Evolutionary conservation across 2,888 invertebrate species (phyloP), one percentile per base, ranked within the genome.

Genomic region (Eupithecia dodoneata): DNA sequence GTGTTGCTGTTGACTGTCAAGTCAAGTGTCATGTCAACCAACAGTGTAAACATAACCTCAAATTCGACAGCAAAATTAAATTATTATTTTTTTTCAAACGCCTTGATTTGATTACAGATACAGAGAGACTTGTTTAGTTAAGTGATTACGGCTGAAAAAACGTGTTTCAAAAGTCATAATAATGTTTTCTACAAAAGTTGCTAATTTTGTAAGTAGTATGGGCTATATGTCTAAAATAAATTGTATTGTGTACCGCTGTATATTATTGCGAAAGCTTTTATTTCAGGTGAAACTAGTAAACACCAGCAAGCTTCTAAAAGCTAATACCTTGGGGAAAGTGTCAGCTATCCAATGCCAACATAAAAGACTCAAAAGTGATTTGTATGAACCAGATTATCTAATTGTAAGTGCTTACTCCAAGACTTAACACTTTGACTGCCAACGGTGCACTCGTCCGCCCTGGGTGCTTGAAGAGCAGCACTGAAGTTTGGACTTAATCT

Each of bases 311-410:
- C 75, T 79, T 73, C n/a, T 87, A 7, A 89, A 83, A 71, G 76
- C 81, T 45, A 82, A 75, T 42, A 84, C 66, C 69, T 45, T 84
- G 44, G 65, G 79, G 52, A 74, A 70, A 4, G 72, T 81, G 49
- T 71, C 84, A 76, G 69, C 83, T 55, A 13, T 81, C 71, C 83
- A 85, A 80, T 83, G 74, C 78, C 87, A 87, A 80, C 88, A 86
- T 67, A 87, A 81, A 72, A 85, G 93, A 77, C 80, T 81, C 2
- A 94, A 92, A 85, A 92, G 88, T 84, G 93, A 95, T 86, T 84
- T 96, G 81, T 97, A 96, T 87, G 97, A 97, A 88, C 97, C 97
- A 0, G 97, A 97, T 89, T 97, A 97, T 90, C 95, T 97, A 79
- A 96, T 97, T 90, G 97, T 97, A 93, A 94, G 94, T 92, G 52